A percentile compares a stretch with the other conserved stretches of the same genome.
Conservation (phyloP, 92 coral and sea anemone species). For the Epizoanthus fatuus region DNA sequence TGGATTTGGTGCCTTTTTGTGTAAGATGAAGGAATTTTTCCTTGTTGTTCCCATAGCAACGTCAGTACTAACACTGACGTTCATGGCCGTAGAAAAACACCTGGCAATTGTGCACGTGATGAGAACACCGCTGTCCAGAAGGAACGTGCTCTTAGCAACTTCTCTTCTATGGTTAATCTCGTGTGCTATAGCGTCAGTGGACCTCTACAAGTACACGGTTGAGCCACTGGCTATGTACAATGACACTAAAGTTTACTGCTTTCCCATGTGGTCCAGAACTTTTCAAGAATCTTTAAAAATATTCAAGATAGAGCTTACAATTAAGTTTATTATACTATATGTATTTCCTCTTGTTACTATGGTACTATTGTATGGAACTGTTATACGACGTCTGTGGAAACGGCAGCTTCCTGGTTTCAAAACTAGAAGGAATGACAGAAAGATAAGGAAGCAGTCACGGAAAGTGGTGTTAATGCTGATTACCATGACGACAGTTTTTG, state of each 20-base stretch:
- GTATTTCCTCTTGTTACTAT: not conserved
- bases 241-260: not conserved
- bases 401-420: constrained; percentile 30
- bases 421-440: constrained; percentile 19
- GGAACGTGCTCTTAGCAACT: constrained; percentile 13
- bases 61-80: constrained; percentile 30
- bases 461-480: constrained; percentile 33
- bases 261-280: constrained; percentile 11
- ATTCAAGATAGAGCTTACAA: constrained; percentile 9
- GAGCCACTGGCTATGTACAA: not conserved
- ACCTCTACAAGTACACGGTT: constrained; percentile 12
- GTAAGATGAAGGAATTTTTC: constrained; percentile 27
- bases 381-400: constrained; percentile 27
- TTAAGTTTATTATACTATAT: constrained; percentile 14
- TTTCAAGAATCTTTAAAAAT: not conserved
- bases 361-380: constrained; percentile 9
- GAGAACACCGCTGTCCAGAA: constrained; percentile 39
- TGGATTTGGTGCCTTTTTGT: constrained; percentile 26
- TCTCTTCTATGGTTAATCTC: constrained; percentile 18
- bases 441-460: constrained; percentile 28
- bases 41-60: not conserved
- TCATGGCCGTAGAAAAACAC: constrained; percentile 38
- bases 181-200: constrained; percentile 17
- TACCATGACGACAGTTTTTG: constrained; percentile 37
- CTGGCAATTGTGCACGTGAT: constrained; percentile 39